A percentile compares a stretch with the other conserved stretches of the same genome.
Evolutionary conservation across 2,113 vertebrate genomes (phyloP).

Genomic region (Taxidea taxus): DNA sequence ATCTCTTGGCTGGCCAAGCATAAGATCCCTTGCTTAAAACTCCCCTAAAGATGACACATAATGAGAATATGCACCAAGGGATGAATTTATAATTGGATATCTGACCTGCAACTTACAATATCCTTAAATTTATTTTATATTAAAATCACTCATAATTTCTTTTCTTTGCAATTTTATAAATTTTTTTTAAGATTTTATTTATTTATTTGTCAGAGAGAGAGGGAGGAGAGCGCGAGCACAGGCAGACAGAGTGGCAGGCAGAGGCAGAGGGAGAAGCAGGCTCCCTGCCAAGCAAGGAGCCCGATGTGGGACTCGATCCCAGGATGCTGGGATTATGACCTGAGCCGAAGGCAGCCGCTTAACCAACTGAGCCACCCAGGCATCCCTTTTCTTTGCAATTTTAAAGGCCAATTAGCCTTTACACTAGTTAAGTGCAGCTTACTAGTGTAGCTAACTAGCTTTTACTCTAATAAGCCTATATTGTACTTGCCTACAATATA

Average conservation of each 20-base stretch:
- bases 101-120: background rate
- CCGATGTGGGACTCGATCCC: too few species aligned
- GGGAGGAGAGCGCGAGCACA: too few species aligned
- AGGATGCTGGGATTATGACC: too few species aligned
- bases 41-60: background rate
- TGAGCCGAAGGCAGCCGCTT: too few species aligned
- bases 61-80: background rate
- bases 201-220: too few species aligned
- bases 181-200: too few species aligned
- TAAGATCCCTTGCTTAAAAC: background rate
- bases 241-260: too few species aligned
- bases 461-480: background rate
- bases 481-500: background rate
- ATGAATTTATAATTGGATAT: background rate
- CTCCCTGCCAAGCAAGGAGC: too few species aligned
- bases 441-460: too few species aligned
- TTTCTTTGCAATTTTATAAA: background rate
- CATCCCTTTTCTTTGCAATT: background rate
- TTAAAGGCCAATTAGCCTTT: background rate
- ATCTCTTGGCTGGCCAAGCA: background rate
- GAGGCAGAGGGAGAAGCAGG: too few species aligned
- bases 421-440: too few species aligned
- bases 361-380: too few species aligned
- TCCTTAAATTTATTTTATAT: background rate
- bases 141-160: background rate